Base-by-base conservation (phyloP, 2,888 invertebrate species). In the Drosophila lutescens region DNA sequence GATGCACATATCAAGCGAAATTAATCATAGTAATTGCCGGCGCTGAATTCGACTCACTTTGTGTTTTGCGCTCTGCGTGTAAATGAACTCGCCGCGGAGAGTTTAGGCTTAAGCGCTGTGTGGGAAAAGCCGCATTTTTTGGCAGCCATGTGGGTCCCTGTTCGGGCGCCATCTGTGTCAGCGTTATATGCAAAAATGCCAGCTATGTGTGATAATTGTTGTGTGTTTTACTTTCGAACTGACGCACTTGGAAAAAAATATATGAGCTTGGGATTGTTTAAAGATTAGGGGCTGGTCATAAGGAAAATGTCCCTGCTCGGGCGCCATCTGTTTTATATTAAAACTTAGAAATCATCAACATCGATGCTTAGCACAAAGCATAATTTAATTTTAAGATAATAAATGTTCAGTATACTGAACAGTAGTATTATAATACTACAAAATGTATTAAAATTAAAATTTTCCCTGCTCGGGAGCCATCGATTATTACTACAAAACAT, bases 11-110 rank as follows among this genome's bases (percentile, higher is more conserved):
- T 68, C 46, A 49, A 76, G 68, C 74, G 62, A 86, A 82, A 86
- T 85, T 85, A 85, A 85, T 86, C 86, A 84, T 77, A 71, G 75
- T 87, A 83, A 83, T 86, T 87, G 86, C 51, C 62, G 66, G 54
- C 65, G 49, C 54, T 62, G 59, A 58, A 56, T 62, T 56, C 55
- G 70, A 54, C 61, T 38, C 38, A 30, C 30, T 23, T 23, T 30
- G 30, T 50, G 63, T 51, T 67, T 69, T 49, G 50, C 58, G 81
- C 63, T 71, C 85, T 79, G 88, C 86, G 86, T 86, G 88, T 86
- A 86, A 86, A 86, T 86, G 86, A 86, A 86, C 88, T 83, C 79
- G 30, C 63, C 59, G 56, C 65, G 40, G 59, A 43, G 43, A 12
- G 62, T 58, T 17, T 9, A 10, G 46, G 12, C 7, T 2, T 2